Conservation (phyloP, 92 coral and sea anemone genomes). For the Siderastrea siderea region DNA sequence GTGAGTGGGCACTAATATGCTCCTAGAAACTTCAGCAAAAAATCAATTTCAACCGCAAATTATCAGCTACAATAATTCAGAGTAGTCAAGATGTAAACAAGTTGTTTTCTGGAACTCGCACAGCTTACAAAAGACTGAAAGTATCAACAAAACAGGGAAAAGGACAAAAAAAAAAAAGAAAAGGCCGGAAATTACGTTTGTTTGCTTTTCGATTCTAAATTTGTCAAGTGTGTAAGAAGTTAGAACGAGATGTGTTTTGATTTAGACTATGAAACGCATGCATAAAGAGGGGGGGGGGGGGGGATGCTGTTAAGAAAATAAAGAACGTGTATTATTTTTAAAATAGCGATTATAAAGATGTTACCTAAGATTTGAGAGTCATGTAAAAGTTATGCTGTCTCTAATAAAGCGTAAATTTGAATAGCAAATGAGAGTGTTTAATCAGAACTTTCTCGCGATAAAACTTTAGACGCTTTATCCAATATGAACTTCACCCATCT, state of each 20-base stretch:
- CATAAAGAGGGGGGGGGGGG: too few relatives aligned
- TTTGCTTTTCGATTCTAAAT: background rate
- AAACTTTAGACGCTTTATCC: too few relatives aligned
- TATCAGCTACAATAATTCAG: background rate
- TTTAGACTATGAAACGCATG: too few relatives aligned
- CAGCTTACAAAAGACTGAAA: background rate
- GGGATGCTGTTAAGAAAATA: too few relatives aligned
- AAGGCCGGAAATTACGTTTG: background rate
- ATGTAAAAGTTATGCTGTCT: too few relatives aligned
- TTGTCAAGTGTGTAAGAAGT: background rate
- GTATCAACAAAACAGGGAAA: background rate
- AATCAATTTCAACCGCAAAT: background rate
- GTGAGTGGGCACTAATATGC: background rate
- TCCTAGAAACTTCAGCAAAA: conserved; percentile 26
- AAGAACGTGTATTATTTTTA: too few relatives aligned
- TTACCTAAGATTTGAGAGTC: too few relatives aligned
- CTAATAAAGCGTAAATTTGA: too few relatives aligned
- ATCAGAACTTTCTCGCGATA: too few relatives aligned
- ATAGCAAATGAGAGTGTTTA: too few relatives aligned
- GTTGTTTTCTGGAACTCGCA: background rate
- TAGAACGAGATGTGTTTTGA: background rate
- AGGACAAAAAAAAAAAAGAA: background rate
- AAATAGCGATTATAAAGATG: too few relatives aligned
- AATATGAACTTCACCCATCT: background rate
- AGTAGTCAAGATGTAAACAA: background rate